Evolutionary conservation across 2,888 invertebrate species (phyloP).

Genomic region (Auanema sp.): DNA sequence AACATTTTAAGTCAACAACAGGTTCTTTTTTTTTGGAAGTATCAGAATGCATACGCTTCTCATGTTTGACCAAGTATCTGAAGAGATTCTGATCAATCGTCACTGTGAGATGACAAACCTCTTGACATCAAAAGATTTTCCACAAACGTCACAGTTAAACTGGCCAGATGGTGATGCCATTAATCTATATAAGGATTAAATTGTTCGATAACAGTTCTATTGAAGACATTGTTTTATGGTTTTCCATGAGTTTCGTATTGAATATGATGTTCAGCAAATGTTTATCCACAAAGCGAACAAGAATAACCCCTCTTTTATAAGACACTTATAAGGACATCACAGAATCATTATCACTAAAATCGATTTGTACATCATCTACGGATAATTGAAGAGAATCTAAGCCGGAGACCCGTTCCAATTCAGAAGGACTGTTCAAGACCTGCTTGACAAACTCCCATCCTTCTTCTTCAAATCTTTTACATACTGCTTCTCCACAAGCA

Average conservation of each 20-base stretch:
- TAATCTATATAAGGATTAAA: no score
- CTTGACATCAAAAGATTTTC: no score
- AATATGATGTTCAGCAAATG: background rate
- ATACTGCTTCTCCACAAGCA: conserved; percentile 77
- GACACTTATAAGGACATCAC: conserved; percentile 17
- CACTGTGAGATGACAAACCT: no score
- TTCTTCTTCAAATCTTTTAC: conserved; percentile 32
- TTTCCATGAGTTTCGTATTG: no score
- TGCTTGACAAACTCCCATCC: conserved; percentile 49
- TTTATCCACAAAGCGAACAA: background rate
- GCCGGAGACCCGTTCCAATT: conserved; percentile 84
- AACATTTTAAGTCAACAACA: conserved; percentile 27
- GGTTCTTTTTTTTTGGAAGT: conserved; percentile 12
- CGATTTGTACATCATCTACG: conserved; percentile 37
- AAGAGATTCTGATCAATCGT: no score
- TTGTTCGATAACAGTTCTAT: no score
- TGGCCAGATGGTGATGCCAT: no score
- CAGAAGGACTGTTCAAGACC: conserved; percentile 70
- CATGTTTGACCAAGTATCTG: conserved; percentile 42
- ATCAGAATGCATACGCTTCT: conserved; percentile 31
- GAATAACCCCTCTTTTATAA: conserved; percentile 1
- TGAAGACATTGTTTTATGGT: no score
- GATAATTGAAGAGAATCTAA: conserved; percentile 70
- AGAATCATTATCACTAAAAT: conserved; percentile 31
- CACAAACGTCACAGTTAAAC: no score